phyloP scores from a whole-genome alignment of 1,140 invertebrate species.

The Popillia japonica region DNA sequence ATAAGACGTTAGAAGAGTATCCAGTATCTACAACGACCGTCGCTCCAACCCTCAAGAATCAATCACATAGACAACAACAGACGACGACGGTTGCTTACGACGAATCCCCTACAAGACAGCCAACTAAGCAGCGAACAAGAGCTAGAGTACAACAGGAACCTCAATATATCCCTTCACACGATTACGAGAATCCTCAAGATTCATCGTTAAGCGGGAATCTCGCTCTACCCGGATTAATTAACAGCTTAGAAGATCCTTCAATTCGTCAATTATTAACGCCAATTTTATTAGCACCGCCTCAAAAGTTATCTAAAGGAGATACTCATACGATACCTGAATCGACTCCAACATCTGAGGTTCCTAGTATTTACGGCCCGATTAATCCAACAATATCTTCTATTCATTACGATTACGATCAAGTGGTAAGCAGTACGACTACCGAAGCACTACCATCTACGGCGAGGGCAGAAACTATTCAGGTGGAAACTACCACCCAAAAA shows the following conservation, averaged over 20 bases:
- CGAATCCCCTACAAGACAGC: too few relatives aligned
- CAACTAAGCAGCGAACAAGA: neutral
- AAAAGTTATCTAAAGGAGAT: slow-evolving; percentile 15
- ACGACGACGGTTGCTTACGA: too few relatives aligned
- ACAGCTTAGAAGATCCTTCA: slow-evolving; percentile 66
- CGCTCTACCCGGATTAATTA: slow-evolving; percentile 67
- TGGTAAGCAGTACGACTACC: neutral
- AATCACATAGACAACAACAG: too few relatives aligned
- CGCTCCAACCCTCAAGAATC: neutral
- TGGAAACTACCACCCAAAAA: neutral
- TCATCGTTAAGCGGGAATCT: slow-evolving; percentile 65
- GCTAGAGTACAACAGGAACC: slow-evolving; percentile 10
- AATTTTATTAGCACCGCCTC: slow-evolving; percentile 49
- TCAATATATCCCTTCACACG: too few relatives aligned
- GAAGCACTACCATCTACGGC: neutral
- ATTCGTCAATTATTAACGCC: slow-evolving; percentile 54
- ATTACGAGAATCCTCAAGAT: slow-evolving; percentile 18
- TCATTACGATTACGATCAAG: neutral
- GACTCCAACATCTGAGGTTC: neutral
- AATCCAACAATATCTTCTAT: neutral
- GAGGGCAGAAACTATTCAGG: neutral
- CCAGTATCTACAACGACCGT: neutral
- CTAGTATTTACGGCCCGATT: slow-evolving; percentile 19
- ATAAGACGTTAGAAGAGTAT: neutral
- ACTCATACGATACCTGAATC: slow-evolving; percentile 35